These are phyloP conservation scores for Dorcus hopei DNA, from an alignment of 2,888 invertebrate species.

Conservation along the genomic window DNA sequence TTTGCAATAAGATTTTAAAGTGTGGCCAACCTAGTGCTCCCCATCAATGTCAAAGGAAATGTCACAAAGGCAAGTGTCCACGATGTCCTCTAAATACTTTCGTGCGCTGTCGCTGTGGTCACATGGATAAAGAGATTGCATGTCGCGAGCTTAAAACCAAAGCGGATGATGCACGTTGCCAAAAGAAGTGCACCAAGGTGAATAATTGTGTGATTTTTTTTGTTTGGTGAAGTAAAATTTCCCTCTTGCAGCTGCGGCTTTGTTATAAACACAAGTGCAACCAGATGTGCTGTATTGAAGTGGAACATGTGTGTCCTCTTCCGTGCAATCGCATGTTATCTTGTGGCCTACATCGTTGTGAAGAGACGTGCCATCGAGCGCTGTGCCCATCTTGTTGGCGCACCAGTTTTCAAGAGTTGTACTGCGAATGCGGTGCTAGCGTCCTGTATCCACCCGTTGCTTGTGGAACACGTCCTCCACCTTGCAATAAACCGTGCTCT, in stretches of 20 bases:
- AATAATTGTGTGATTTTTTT: not conserved
- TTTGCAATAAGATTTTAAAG: constrained; percentile 61
- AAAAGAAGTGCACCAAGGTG: constrained; percentile 86
- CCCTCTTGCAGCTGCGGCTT: constrained; percentile 60
- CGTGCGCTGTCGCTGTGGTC: constrained; percentile 81
- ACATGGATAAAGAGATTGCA: constrained; percentile 76
- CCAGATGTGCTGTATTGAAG: constrained; percentile 81
- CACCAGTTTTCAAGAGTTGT: constrained; percentile 82
- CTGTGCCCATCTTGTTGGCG: constrained; percentile 76
- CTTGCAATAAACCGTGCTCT: constrained; percentile 73
- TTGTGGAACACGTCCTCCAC: constrained; percentile 85
- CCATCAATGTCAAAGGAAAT: constrained; percentile 66
- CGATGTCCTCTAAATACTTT: constrained; percentile 72
- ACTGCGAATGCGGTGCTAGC: constrained; percentile 85
- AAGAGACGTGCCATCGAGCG: constrained; percentile 85
- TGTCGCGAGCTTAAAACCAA: constrained; percentile 70
- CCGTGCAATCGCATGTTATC: constrained; percentile 77
- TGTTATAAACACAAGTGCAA: constrained; percentile 91
- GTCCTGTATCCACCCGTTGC: constrained; percentile 88
- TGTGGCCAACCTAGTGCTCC: constrained; percentile 66
- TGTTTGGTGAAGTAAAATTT: not conserved
- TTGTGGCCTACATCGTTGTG: constrained; percentile 88
- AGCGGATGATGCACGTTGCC: constrained; percentile 76
- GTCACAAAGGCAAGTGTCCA: constrained; percentile 74
- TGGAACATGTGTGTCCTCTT: constrained; percentile 81